Conservation (phyloP, 2,888 invertebrate species). For the Scotopteryx bipunctaria region DNA sequence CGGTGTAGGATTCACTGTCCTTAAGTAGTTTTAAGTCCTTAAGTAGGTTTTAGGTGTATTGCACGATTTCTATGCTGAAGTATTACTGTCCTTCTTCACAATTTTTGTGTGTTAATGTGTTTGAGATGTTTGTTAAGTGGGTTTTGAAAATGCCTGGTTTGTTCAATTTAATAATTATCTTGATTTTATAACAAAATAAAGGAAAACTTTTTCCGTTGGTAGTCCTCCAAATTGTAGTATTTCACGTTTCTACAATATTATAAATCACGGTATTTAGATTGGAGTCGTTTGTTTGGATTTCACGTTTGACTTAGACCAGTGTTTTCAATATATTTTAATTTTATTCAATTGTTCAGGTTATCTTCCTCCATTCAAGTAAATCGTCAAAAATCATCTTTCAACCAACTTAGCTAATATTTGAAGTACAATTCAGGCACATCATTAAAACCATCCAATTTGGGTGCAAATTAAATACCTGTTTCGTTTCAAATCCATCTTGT, state of each 20-base stretch:
- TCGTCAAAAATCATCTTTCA: background rate
- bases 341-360: background rate
- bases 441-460: constrained; percentile 18
- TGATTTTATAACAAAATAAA: too few species aligned
- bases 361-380: constrained; percentile 5
- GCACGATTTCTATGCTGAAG: too few species aligned
- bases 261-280: background rate
- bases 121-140: too few species aligned
- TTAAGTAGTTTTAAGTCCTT: too few species aligned
- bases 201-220: too few species aligned
- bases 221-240: too few species aligned
- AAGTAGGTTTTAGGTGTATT: too few species aligned
- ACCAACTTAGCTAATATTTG: background rate
- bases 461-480: constrained; percentile 23
- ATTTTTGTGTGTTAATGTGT: too few species aligned
- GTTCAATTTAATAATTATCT: too few species aligned
- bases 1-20: background rate
- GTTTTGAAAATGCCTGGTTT: too few species aligned
- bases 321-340: background rate
- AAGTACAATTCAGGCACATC: constrained; percentile 33
- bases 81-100: too few species aligned
- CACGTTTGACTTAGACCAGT: background rate
- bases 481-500: constrained; percentile 21
- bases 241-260: too few species aligned
- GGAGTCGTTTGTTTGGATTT: background rate